Percentiles rank a stretch among this genome's conserved stretches.
Evolutionary conservation across 2,888 invertebrate species (phyloP).

Genomic region (Belgica antarctica): DNA sequence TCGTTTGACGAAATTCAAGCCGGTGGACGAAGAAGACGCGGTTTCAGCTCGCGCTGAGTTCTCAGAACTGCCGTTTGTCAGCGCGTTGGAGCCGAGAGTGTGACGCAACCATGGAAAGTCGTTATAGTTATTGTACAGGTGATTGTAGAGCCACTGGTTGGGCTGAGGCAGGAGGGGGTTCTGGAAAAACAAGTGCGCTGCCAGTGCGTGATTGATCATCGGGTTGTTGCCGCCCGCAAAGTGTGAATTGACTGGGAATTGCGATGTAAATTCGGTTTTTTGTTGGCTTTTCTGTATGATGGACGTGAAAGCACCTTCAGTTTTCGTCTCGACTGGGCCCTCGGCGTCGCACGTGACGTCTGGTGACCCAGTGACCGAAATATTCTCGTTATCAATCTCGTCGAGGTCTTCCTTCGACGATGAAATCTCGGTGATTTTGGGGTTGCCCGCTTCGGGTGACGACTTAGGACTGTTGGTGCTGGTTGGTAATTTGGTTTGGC

Average conservation of each 20-base stretch:
- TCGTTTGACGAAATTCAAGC: slow-evolving; percentile 53
- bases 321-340: slow-evolving; percentile 53
- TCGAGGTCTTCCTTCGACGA: slow-evolving; percentile 50
- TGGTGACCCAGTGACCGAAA: slow-evolving; percentile 57
- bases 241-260: slow-evolving; percentile 51
- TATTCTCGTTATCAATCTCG: slow-evolving; percentile 53
- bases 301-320: slow-evolving; percentile 53
- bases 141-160: slow-evolving; percentile 75
- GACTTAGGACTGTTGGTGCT: slow-evolving; percentile 70
- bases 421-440: slow-evolving; percentile 40
- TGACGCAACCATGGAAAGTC: slow-evolving; percentile 67
- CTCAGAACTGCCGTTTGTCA: slow-evolving; percentile 39
- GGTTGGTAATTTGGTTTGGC: slow-evolving; percentile 56
- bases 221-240: slow-evolving; percentile 48
- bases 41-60: slow-evolving; percentile 47
- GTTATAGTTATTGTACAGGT: slow-evolving; percentile 67
- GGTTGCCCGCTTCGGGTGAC: slow-evolving; percentile 54
- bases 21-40: slow-evolving; percentile 46
- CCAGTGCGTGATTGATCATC: slow-evolving; percentile 59
- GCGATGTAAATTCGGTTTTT: slow-evolving; percentile 53
- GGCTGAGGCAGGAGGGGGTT: slow-evolving; percentile 72
- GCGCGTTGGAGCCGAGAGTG: slow-evolving; percentile 46
- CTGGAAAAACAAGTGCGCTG: slow-evolving; percentile 72
- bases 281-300: slow-evolving; percentile 52
- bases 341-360: slow-evolving; percentile 57